Percentiles rank a stretch among this genome's conserved stretches.
phyloP scores from a whole-genome alignment of 2,888 invertebrate species.

The Lasius fuliginosus region DNA sequence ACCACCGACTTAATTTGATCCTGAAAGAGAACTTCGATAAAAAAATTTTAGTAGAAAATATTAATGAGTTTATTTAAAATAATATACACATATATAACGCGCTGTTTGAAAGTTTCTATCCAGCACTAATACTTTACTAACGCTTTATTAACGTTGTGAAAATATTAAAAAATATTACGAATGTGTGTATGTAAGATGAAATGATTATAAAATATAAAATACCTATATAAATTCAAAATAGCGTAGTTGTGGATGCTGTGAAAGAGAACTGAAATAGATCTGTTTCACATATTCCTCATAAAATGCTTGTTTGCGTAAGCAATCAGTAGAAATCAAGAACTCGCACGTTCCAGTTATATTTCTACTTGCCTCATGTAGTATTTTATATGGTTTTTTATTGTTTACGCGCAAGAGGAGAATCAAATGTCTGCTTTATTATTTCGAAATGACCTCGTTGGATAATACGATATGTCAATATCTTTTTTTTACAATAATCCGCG shows the following conservation, averaged over 20 bases:
- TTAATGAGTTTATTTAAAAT: neutral
- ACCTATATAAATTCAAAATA: conserved; percentile 1
- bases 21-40: neutral
- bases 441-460: neutral
- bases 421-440: conserved; percentile 35
- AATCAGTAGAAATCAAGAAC: conserved; percentile 38
- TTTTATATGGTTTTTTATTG: neutral
- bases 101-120: neutral
- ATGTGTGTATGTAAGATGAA: neutral
- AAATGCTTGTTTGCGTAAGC: conserved; percentile 22
- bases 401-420: conserved; percentile 7
- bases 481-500: conserved; percentile 6
- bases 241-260: neutral
- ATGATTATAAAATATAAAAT: neutral
- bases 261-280: neutral
- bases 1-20: neutral
- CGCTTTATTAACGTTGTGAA: neutral
- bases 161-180: neutral
- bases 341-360: conserved; percentile 29
- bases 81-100: neutral
- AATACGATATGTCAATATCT: conserved; percentile 20
- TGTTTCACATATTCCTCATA: conserved; percentile 3
- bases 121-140: neutral
- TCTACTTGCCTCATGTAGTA: neutral
- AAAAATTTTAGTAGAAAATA: neutral